Conservation (phyloP, 2,113 vertebrate species). For the Brachypodius melanocephalos region DNA sequence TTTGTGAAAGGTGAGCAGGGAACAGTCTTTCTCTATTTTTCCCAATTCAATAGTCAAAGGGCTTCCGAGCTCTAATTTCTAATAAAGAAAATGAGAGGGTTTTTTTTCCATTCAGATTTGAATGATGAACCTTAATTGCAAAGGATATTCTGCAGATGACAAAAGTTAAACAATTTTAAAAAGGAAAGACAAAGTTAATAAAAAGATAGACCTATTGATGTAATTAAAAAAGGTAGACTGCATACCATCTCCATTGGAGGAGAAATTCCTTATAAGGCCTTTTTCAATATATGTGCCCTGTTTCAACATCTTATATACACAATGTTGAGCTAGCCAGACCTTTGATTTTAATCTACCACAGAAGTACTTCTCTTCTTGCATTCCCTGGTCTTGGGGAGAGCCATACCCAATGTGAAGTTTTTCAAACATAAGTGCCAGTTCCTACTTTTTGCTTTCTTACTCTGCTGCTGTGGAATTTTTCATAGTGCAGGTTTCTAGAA, state of each 20-base stretch:
- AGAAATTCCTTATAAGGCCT: neutral
- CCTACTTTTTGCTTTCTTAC: neutral
- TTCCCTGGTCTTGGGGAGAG: neutral
- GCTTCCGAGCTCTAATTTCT: neutral
- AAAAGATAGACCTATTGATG: neutral
- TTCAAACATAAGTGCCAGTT: neutral
- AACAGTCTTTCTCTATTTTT: neutral
- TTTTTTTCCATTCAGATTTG: neutral
- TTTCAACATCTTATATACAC: neutral
- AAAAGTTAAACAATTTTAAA: neutral
- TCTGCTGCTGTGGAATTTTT: neutral
- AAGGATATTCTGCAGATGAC: neutral
- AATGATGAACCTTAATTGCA: neutral
- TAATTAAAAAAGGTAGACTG: neutral
- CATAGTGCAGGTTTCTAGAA: neutral
- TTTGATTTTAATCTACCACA: neutral
- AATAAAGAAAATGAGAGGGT: neutral
- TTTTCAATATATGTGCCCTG: neutral
- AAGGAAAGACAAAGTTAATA: neutral
- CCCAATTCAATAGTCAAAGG: neutral
- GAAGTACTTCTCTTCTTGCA: neutral
- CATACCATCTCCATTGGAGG: neutral
- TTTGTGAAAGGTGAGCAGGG: neutral
- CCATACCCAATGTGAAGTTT: neutral
- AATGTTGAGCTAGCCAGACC: neutral